Base-by-base conservation (phyloP, 2,113 vertebrate species). In the Thinocorus orbignyianus region DNA sequence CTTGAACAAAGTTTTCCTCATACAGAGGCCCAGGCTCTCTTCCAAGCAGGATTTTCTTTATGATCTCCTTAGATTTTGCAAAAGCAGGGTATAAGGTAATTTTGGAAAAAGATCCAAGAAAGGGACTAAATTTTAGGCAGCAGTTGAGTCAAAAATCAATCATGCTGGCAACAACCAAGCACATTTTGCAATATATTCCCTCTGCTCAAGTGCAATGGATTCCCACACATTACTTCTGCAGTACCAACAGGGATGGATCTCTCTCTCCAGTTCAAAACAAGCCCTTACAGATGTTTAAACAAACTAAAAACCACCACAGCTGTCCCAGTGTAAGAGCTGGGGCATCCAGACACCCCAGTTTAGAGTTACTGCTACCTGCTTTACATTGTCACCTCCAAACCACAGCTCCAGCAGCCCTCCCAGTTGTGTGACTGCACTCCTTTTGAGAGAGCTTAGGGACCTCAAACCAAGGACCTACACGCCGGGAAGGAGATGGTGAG, bases 401-500 rank as follows among this genome's bases (percentile, higher is more conserved):
- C 52, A 54, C n/a, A 61, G 44, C 25, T 37, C 58, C 70, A 49
- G 65, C 51, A 78, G 35, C 35, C 13, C 33, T 72, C 31, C 58
- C 0, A 0, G 31, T 11, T 54, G 28, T 17, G 28, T 48, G 48
- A 73, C 48, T n/a, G 46, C 24, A 39, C 60, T 44, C 16, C 12
- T 19, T 4, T 15, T 15, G 9, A 57, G 46, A 52, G 37, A 72
- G 23, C 31, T 65, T 15, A 20, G 30, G 16, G 31, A 84, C 52
- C 28, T 54, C 28, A 11, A 54, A 54, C 26, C 52, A 54, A 54
- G 52, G 52, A 54, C 51, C 31, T 52, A 11, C 18, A 3, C 17
- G 39, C 23, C 0, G 0, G 30, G 26, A 64, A 20, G 54, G 17
- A 62, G 33, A 26, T 10, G 14, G 33, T 1, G 2, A 52, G 44